Evolutionary conservation across 1,140 invertebrate genomes (phyloP), one percentile per base, ranked within the genome.

Genomic region (Mactra quadrangularis): DNA sequence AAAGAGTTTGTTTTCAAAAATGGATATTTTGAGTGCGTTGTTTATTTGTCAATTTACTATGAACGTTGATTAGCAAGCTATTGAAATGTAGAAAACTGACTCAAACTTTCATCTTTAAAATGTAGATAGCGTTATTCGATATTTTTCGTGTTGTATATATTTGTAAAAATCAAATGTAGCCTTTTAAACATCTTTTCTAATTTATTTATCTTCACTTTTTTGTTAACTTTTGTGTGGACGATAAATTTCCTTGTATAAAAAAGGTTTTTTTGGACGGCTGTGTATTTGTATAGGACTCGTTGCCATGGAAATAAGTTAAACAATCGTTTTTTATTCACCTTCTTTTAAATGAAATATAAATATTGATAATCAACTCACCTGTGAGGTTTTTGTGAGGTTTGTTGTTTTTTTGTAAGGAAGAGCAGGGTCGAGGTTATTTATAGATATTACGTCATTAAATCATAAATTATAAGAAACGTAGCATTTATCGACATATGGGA

Each of bases 91-190:
- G 3, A 31, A 33, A 31, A 38, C 9, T 19, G 4, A 38, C 9
- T 35, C 2, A 62, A 38, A 55, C 17, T 11, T 6, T 25, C 17
- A 33, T 27, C 7, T 29, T 27, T 68, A 68, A 50, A 68, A 68
- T 68, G 64, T 68, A 68, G 64, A 29, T 47, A 47, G 13, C 29
- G 45, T 15, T 7, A n/a, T 6, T n/a, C 41, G 22, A 11, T 13
- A 27, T 29, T 52, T 68, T 19, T 50, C 11, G 64, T 29, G 27
- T 25, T 68, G 70, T 72, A 72, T 35, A 72, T 72, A 72, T 38
- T 72, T 72, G 70, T 72, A 72, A 55, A 45, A 57, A 52, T 22
- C 4, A 22, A 38, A 57, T 57, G 53, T 55, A 55, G 53, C 53
- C n/a, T 72, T 57, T 72, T 72, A 13, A 15, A 25, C 52, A 31